These are phyloP conservation scores for Drosophila trichaetosa DNA, from an alignment of 2,888 invertebrate species.

Conservation along the genomic window DNA sequence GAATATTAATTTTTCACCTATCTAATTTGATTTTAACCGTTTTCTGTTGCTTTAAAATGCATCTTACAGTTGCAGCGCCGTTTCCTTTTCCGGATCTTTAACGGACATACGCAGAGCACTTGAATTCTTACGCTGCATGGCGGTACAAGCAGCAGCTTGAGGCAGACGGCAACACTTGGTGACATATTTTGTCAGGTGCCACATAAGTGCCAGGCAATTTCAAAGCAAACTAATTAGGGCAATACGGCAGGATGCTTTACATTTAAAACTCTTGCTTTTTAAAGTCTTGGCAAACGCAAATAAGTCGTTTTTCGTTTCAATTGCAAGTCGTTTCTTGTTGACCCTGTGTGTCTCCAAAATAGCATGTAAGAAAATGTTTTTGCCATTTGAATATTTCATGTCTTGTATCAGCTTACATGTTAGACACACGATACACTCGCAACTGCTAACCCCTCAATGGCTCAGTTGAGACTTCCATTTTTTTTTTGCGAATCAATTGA, in stretches of 20 bases:
- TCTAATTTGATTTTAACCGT: not conserved
- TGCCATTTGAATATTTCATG: constrained; percentile 46
- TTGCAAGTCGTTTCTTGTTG: constrained; percentile 1
- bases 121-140: constrained; percentile 38
- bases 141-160: constrained; percentile 14
- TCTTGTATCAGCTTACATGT: constrained; percentile 49
- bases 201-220: constrained; percentile 41
- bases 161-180: constrained; percentile 29
- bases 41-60: constrained; percentile 17
- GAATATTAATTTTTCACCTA: constrained; percentile 27
- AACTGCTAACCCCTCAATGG: constrained; percentile 5
- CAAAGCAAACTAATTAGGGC: constrained; percentile 65
- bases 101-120: constrained; percentile 14
- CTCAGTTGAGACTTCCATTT: not conserved
- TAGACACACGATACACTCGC: constrained; percentile 10
- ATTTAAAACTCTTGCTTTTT: constrained; percentile 6
- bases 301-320: not conserved
- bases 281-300: not conserved
- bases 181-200: constrained; percentile 55
- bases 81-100: not conserved
- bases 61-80: constrained; percentile 2
- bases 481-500: constrained; percentile 23
- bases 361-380: constrained; percentile 19
- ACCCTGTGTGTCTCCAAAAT: constrained; percentile 5
- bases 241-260: constrained; percentile 13